phyloP scores from a whole-genome alignment of 1,140 invertebrate genomes.

The Thalassaphorura encarpata region DNA sequence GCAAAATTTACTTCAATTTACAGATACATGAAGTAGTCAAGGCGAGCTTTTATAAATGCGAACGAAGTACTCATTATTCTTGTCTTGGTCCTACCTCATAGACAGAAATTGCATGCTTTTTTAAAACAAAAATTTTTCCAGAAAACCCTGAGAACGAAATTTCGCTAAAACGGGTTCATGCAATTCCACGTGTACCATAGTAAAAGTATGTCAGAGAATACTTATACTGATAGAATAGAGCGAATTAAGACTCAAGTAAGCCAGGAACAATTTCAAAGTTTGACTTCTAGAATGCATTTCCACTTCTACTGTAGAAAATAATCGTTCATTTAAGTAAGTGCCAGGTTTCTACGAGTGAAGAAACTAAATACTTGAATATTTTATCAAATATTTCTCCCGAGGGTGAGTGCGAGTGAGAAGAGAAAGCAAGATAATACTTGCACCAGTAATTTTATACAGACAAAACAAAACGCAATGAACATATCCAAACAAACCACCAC shows the following conservation, averaged over 20 bases:
- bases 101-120: background rate
- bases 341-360: background rate
- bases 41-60: too few species aligned
- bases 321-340: background rate
- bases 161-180: background rate
- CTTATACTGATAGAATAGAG: background rate
- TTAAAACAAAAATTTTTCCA: background rate
- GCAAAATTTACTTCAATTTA: too few species aligned
- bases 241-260: background rate
- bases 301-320: background rate
- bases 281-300: background rate
- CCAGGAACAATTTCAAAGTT: background rate
- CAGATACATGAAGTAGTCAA: too few species aligned
- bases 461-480: too few species aligned
- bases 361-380: background rate
- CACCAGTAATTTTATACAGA: background rate
- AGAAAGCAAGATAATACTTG: background rate
- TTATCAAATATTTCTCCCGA: background rate
- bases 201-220: background rate
- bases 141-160: background rate
- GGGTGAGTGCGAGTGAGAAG: background rate
- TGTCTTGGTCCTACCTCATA: background rate
- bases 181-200: background rate
- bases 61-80: background rate
- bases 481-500: too few species aligned